Base-by-base conservation (phyloP, 2,113 vertebrate genomes). In the Junco hyemalis region DNA sequence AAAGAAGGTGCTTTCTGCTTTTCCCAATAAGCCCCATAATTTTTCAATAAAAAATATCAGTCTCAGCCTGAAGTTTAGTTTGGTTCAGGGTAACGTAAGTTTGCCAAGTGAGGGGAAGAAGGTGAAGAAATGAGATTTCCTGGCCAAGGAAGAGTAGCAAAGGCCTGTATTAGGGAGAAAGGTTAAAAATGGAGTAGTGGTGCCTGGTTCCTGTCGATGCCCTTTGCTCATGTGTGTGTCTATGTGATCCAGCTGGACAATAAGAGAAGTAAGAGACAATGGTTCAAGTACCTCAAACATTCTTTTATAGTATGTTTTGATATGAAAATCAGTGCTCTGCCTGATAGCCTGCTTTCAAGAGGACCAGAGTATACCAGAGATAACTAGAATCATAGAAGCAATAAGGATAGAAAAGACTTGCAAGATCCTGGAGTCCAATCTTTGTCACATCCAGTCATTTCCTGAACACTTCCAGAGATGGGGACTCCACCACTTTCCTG, bases 181-280 rank as follows among this genome's bases (percentile, higher is more conserved):
- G 25, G 9, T 74, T 74, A 17, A 35, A 81, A 65, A 38, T 6
- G 14, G 25, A 31, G 24, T 31, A 20, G 11, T 18, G 15, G 5
- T 73, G 25, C 21, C 31, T 60, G 15, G 31, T 51, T 86, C 36
- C 21, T 76, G 31, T 44, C 36, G 8, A 1, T 56, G 10, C 31
- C 36, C 26, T 79, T 85, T 65, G 40, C 50, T 81, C 4, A 9
- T 14, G 14, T 1, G 0, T 1, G 0, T 28, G n/a, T 38, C 4
- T 25, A 4, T 33, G 33, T 87, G 60, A 81, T 26, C 14, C 11
- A 51, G 35, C 42, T 81, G 29, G 36, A 65, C 54, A 57, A 18
- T 18, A 38, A 35, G 7, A 59, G 24, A 66, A 69, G n/a, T n/a
- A 20, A 42, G 31, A 51, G 21, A 61, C 11, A 8, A 8, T 50